phyloP scores from a whole-genome alignment of 1,140 invertebrate species.

The Pollicipes pollicipes region DNA sequence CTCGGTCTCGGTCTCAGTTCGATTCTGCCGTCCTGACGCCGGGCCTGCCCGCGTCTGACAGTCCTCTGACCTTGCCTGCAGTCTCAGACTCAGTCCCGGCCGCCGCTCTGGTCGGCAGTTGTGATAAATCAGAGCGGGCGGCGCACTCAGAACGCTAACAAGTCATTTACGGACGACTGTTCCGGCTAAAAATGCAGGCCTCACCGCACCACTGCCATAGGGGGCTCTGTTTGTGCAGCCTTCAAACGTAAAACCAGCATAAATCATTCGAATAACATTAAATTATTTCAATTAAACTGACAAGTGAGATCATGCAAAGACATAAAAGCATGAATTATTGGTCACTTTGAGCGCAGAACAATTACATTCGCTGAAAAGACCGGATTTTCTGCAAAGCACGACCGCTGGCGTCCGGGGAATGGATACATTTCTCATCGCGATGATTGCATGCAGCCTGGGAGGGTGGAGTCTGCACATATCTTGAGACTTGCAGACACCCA shows the following conservation, averaged over 20 bases:
- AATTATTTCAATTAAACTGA: slow-evolving; percentile 2
- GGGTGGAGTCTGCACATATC: not conserved
- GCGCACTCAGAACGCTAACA: not conserved
- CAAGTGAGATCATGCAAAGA: slow-evolving; percentile 1
- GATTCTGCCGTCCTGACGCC: no score
- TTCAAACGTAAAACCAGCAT: not conserved
- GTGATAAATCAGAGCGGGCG: not conserved
- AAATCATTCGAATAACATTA: slow-evolving; percentile 2
- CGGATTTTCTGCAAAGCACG: not conserved
- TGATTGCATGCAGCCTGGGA: not conserved
- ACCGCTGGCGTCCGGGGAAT: not conserved
- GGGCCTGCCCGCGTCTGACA: no score
- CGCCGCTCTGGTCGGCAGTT: no score
- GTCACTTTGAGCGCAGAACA: not conserved
- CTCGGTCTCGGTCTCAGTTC: no score
- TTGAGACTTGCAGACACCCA: not conserved
- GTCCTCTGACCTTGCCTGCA: no score
- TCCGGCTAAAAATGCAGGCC: not conserved
- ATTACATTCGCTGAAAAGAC: slow-evolving; percentile 2
- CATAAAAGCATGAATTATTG: slow-evolving; percentile 1
- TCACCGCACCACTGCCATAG: not conserved
- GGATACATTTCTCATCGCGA: not conserved
- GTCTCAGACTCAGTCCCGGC: no score
- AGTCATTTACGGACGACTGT: not conserved
- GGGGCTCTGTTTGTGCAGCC: not conserved